phyloP scores from a whole-genome alignment of 2,888 invertebrate species.

The Andrena chrysosceles region DNA sequence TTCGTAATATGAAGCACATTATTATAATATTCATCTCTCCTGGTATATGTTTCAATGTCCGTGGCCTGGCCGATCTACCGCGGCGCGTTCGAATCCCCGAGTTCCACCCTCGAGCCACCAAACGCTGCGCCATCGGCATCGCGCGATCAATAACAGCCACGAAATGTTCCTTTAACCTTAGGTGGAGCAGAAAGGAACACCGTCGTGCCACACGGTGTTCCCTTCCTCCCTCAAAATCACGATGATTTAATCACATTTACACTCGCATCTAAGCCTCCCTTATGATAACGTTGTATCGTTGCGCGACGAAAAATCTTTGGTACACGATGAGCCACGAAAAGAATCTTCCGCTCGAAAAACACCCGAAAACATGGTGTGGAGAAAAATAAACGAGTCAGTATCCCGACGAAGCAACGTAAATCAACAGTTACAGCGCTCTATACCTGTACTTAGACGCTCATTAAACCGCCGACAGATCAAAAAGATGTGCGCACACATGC shows the following conservation, averaged over 20 bases:
- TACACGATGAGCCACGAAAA: background rate
- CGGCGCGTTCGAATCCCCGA: background rate
- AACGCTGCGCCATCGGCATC: background rate
- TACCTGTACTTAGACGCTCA: background rate
- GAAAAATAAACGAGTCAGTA: conserved; percentile 7
- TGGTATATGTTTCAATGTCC: conserved; percentile 53
- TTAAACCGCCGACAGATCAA: conserved; percentile 16
- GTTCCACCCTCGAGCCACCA: background rate
- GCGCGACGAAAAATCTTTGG: conserved; percentile 13
- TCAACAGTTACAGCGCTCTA: background rate
- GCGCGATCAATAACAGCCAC: conserved; percentile 4
- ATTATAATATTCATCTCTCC: conserved; percentile 49
- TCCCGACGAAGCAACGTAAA: conserved; percentile 6
- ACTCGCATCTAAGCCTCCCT: conserved; percentile 2
- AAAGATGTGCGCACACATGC: conserved; percentile 6
- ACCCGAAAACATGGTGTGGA: background rate
- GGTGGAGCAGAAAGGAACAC: background rate
- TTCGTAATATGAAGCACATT: conserved; percentile 69
- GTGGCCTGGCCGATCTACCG: conserved; percentile 17
- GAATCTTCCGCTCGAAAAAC: background rate
- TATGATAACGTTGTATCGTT: conserved; percentile 12
- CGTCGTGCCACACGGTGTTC: conserved; percentile 3
- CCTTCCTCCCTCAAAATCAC: background rate
- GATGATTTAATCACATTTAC: background rate
- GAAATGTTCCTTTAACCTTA: background rate